Conservation (phyloP, 2,888 invertebrate species). For the Dasysyrphus tricinctus region DNA sequence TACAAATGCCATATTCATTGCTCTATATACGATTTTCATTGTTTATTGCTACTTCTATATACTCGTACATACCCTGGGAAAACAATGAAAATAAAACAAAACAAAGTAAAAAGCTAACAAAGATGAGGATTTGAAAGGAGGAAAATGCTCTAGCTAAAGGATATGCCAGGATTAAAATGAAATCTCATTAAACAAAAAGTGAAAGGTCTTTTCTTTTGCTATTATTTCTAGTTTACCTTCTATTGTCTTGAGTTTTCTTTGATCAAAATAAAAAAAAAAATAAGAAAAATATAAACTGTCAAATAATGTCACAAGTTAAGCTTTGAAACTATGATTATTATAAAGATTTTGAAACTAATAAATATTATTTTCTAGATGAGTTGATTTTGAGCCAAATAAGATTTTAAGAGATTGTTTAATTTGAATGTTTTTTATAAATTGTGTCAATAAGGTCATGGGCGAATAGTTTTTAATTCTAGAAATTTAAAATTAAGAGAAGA, state of each 20-base stretch:
- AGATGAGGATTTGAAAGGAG: constrained; percentile 5
- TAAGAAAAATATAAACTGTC: background rate
- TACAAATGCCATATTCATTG: background rate
- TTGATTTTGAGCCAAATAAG: constrained; percentile 14
- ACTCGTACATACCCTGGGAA: no score
- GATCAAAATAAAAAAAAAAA: background rate
- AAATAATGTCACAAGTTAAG: background rate
- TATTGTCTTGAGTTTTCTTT: constrained; percentile 30
- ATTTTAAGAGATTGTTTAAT: background rate
- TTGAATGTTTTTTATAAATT: background rate
- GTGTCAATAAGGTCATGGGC: background rate
- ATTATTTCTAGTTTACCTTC: constrained; percentile 33
- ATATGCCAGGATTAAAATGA: constrained; percentile 44
- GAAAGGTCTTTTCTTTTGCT: constrained; percentile 44
- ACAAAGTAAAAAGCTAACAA: constrained; percentile 8
- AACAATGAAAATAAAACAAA: constrained; percentile 13
- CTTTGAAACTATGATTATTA: background rate
- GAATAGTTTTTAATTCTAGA: background rate
- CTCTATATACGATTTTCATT: constrained; percentile 7
- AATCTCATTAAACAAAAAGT: constrained; percentile 51
- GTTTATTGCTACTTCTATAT: constrained; percentile 17
- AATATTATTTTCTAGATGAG: background rate
- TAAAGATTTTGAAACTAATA: background rate
- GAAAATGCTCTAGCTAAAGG: constrained; percentile 1
- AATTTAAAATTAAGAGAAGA: background rate